These are phyloP conservation scores for Babylonia areolata DNA, from an alignment of 1,140 invertebrate genomes.

Conservation along the genomic window DNA sequence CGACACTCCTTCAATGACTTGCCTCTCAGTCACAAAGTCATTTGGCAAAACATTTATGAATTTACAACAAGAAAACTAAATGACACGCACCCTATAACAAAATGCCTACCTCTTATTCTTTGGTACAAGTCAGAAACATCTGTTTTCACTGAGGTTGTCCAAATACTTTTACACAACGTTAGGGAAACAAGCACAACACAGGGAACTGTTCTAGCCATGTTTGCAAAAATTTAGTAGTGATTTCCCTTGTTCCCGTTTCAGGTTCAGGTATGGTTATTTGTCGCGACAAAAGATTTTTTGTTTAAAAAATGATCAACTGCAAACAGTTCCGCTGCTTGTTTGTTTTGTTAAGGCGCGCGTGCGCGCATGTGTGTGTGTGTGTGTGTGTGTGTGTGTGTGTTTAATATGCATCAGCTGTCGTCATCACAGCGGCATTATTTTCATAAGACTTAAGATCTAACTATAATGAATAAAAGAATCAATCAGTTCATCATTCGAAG, in stretches of 20 bases:
- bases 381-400: constrained; percentile 21
- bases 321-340: not conserved
- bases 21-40: too few species aligned
- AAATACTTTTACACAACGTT: not conserved
- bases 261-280: not conserved
- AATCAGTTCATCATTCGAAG: not conserved
- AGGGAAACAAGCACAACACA: not conserved
- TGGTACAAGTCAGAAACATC: not conserved
- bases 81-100: too few species aligned
- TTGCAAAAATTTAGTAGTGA: not conserved
- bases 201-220: not conserved
- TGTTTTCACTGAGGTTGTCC: not conserved
- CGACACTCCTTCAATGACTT: too few species aligned
- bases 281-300: not conserved
- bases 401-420: too few species aligned
- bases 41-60: too few species aligned
- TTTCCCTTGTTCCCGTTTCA: not conserved
- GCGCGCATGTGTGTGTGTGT: not conserved
- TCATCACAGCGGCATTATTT: not conserved
- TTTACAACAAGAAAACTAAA: too few species aligned
- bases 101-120: not conserved
- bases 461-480: too few species aligned
- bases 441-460: not conserved
- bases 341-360: not conserved
- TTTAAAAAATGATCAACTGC: not conserved